phyloP scores from a whole-genome alignment of 64 coral and sea anemone species.

The Dendronephthya gigantea region DNA sequence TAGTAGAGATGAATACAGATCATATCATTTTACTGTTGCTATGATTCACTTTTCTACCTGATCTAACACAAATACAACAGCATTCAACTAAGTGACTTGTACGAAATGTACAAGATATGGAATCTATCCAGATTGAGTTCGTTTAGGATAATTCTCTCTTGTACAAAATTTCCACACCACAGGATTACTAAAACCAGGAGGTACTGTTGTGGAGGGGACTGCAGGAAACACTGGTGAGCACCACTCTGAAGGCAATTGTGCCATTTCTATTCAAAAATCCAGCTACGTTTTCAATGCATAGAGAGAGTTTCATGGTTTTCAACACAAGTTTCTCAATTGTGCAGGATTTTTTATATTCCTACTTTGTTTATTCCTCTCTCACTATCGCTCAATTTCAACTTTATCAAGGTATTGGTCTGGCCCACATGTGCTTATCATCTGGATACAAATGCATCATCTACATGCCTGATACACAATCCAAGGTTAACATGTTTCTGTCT shows the following conservation, averaged over 20 bases:
- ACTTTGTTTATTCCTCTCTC: no score
- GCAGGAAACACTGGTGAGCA: slow-evolving; percentile 82
- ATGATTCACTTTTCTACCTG: no score
- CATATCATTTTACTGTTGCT: no score
- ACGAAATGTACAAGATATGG: no score
- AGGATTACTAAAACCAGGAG: slow-evolving; percentile 67
- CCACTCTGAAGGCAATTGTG: not conserved
- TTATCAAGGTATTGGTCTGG: slow-evolving; percentile 74
- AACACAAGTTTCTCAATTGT: no score
- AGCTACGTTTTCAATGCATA: no score
- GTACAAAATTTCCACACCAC: not conserved
- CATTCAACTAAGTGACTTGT: no score
- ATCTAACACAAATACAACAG: no score
- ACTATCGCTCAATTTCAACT: not conserved
- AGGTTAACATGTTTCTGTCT: slow-evolving; percentile 52
- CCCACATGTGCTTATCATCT: slow-evolving; percentile 86
- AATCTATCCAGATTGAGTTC: no score
- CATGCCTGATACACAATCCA: slow-evolving; percentile 91
- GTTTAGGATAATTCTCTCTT: no score
- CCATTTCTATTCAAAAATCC: not conserved
- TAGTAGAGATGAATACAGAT: not conserved
- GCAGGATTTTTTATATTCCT: no score
- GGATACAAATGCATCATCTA: slow-evolving; percentile 95
- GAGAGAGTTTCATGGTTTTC: no score
- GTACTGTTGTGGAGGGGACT: slow-evolving; percentile 90